Evolutionary conservation across 2,888 invertebrate species (phyloP).

Genomic region (Coremacera marginata): DNA sequence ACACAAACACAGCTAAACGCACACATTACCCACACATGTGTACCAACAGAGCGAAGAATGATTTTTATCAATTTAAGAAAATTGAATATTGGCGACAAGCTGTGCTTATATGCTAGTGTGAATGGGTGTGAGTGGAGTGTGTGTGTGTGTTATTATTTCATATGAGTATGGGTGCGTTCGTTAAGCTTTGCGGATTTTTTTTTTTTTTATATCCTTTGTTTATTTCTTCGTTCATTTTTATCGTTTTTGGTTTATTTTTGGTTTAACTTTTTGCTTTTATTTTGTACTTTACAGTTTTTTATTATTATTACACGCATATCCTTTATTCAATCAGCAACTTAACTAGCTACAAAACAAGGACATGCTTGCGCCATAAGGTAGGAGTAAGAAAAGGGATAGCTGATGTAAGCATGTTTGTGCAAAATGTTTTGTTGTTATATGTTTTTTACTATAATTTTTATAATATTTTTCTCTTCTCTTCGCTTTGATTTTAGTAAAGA

Average conservation of each 20-base stretch:
- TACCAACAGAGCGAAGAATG: neutral
- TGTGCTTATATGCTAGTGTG: constrained; percentile 45
- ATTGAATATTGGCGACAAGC: constrained; percentile 61
- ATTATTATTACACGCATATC: constrained; percentile 23
- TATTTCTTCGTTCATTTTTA: constrained; percentile 14
- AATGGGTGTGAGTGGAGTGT: constrained; percentile 28
- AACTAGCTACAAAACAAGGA: constrained; percentile 27
- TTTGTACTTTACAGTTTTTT: constrained; percentile 11
- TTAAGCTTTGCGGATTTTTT: neutral
- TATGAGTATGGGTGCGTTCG: constrained; percentile 37
- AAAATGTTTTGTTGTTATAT: neutral
- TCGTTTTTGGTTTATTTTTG: neutral
- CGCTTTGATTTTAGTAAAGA: neutral
- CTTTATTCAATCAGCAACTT: constrained; percentile 43
- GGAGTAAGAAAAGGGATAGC: neutral
- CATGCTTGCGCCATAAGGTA: constrained; percentile 21
- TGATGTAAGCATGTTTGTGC: neutral
- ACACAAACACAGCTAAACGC: no score
- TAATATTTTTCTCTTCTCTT: neutral
- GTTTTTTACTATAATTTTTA: neutral
- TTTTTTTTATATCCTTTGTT: neutral
- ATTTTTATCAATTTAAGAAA: constrained; percentile 58
- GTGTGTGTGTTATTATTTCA: constrained; percentile 32
- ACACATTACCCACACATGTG: neutral
- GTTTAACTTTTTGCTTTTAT: neutral